Evolutionary conservation across 1,140 invertebrate species (phyloP), one percentile per base, ranked within the genome.

Genomic region (Drosophila azteca): DNA sequence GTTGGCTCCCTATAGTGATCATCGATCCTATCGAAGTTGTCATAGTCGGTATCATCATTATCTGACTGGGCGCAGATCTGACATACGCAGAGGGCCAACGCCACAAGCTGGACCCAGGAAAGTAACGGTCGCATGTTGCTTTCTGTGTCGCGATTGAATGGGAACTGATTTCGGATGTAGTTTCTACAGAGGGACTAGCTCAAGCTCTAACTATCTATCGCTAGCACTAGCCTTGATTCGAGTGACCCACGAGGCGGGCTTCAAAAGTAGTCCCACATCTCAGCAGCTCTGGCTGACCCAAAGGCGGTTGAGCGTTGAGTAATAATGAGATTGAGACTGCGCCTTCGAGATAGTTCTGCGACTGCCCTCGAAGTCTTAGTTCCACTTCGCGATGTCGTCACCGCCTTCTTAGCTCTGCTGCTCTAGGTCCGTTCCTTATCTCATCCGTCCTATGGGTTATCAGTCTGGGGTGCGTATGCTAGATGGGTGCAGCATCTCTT

Each of bases 181-280:
- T 52, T 54, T 53, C 58, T 51, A 62, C 79, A 61, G 76, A 72
- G 76, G 65, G 65, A 61, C 79, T 71, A 88, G 83, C 81, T 80
- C 51, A 41, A 45, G 55, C 29, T 15, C 41, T 69, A 70, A 22
- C 41, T 69, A 70, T 70, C 67, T 31, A 26, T 65, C 65, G 64
- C 64, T 65, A 29, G 35, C 9, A 45, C 20, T 41, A 48, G 68
- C 76, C 75, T 78, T 78, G 69, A 66, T 3, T 11, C 49, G 29
- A 39, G 2, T 45, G 45, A 66, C 45, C 35, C 0, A 52, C 65
- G 66, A 35, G 51, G 64, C 49, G 31, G 31, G 45, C 45, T 69
- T 35, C 22, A 43, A 43, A n/a, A 39, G 35, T 39, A 39, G 35
- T 13, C 9, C 2, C n/a, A 3, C 29, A 11, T 6, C 6, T 39